phyloP scores from a whole-genome alignment of 2,888 invertebrate species.

The Nasonia oneida region DNA sequence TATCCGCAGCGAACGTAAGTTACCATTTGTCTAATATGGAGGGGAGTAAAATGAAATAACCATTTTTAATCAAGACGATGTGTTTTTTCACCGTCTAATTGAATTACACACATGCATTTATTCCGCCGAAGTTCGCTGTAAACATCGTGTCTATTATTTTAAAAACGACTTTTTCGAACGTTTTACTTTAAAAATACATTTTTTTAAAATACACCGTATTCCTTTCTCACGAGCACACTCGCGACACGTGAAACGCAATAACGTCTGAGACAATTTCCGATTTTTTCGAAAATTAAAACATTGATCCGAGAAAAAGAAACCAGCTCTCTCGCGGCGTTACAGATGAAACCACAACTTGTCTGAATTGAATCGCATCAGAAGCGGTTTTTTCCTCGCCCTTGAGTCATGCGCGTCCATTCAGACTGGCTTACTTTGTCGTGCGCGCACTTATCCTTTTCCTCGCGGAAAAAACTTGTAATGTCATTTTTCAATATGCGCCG shows the following conservation, averaged over 20 bases:
- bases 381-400: constrained; percentile 27
- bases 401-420: constrained; percentile 20
- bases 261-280: too few relatives aligned
- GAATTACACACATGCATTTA: not conserved
- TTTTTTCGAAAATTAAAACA: not conserved
- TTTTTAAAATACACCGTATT: not conserved
- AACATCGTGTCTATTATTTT: too few relatives aligned
- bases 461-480: not conserved
- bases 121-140: too few relatives aligned
- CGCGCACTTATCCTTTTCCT: not conserved
- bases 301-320: not conserved
- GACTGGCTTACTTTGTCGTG: not conserved
- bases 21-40: too few relatives aligned
- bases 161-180: too few relatives aligned
- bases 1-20: too few relatives aligned
- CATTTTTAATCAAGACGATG: not conserved
- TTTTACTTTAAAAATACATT: too few relatives aligned
- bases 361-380: not conserved
- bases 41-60: not conserved
- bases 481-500: too few relatives aligned
- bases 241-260: too few relatives aligned
- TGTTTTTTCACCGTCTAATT: not conserved
- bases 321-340: not conserved
- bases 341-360: not conserved
- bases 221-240: not conserved